Evolutionary conservation across 2,888 invertebrate genomes (phyloP).

Genomic region (Junonia oenone): DNA sequence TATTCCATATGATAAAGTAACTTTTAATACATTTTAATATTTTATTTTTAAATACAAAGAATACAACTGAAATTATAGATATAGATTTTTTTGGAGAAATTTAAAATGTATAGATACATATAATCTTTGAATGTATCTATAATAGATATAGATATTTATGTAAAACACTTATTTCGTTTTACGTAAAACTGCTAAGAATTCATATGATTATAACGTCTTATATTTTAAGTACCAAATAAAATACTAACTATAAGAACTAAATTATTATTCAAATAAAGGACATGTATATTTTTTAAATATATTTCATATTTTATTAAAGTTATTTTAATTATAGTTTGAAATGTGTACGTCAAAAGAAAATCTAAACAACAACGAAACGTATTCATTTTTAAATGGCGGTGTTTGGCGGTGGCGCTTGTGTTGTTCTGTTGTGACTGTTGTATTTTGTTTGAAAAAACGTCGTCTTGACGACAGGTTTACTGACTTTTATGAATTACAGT

Average conservation of each 20-base stretch:
- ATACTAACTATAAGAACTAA: no score
- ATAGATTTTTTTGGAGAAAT: neutral
- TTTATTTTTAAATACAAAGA: neutral
- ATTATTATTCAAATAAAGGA: no score
- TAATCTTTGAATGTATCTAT: no score
- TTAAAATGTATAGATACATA: no score
- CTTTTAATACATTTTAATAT: no score
- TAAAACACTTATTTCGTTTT: no score
- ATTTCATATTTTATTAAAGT: neutral
- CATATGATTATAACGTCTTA: no score
- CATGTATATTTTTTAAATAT: no score
- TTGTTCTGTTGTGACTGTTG: conserved; percentile 45
- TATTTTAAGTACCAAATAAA: no score
- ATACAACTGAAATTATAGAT: neutral
- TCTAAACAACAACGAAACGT: conserved; percentile 37
- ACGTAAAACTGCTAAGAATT: no score
- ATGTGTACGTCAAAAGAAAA: neutral
- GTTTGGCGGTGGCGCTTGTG: conserved; percentile 35
- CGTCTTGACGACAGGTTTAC: conserved; percentile 71
- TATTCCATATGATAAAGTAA: no score
- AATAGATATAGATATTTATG: no score
- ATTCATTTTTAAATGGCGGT: conserved; percentile 30
- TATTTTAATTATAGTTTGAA: neutral
- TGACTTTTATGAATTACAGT: conserved; percentile 51
- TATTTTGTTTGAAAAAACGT: conserved; percentile 53